These are phyloP conservation scores for Tadarida brasiliensis DNA, from an alignment of 2,797 vertebrate species.

Conservation along the genomic window DNA sequence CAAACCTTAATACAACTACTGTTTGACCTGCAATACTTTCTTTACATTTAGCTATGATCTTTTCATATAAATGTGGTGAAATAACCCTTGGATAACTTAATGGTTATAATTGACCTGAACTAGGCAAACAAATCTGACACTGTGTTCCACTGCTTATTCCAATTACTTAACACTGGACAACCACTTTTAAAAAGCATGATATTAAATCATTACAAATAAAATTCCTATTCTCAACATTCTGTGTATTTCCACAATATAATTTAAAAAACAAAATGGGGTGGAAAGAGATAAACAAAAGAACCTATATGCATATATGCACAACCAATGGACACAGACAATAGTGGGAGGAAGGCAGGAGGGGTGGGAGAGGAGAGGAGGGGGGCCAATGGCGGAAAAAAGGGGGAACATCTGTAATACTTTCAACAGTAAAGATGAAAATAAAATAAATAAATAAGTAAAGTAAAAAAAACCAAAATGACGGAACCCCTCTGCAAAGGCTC, in stretches of 20 bases:
- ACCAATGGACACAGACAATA: too few relatives aligned
- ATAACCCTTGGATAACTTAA: not conserved
- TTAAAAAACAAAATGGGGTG: not conserved
- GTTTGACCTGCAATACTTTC: not conserved
- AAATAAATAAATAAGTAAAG: too few relatives aligned
- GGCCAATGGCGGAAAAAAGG: too few relatives aligned
- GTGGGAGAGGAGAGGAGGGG: too few relatives aligned
- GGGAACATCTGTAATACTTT: too few relatives aligned
- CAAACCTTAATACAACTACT: not conserved
- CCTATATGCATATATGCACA: too few relatives aligned
- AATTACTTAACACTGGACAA: not conserved
- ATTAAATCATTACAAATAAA: not conserved
- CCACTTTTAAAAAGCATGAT: not conserved
- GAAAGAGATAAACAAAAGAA: too few relatives aligned
- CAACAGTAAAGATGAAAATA: too few relatives aligned
- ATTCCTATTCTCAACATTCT: not conserved
- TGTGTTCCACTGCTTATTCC: not conserved
- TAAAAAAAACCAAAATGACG: not conserved
- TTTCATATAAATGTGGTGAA: not conserved
- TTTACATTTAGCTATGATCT: not conserved
- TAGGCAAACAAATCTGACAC: not conserved
- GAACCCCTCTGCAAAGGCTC: not conserved
- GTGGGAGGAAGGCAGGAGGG: too few relatives aligned
- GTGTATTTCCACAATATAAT: not conserved
- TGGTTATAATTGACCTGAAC: not conserved